A percentile compares a stretch with the other conserved stretches of the same genome.
Evolutionary conservation across 2,797 vertebrate genomes (phyloP).

Genomic region (Austrolebias charrua): DNA sequence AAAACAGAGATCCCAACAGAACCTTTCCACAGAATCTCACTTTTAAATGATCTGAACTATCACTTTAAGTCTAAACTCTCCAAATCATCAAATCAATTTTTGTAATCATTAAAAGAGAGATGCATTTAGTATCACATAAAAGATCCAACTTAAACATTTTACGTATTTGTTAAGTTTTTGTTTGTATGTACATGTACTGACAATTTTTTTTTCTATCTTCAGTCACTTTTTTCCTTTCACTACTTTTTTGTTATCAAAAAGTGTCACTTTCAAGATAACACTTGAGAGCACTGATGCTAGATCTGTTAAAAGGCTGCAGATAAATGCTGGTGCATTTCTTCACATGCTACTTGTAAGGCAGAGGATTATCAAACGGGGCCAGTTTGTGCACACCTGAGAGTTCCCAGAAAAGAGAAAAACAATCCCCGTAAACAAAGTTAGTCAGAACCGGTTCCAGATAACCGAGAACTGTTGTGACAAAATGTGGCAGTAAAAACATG

Average conservation of each 20-base stretch:
- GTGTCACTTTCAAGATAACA: background rate
- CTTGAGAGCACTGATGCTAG: background rate
- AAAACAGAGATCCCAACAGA: too few relatives aligned
- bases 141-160: too few relatives aligned
- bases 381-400: constrained; percentile 11
- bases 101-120: too few relatives aligned
- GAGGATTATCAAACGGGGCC: background rate
- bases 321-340: background rate
- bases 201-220: too few relatives aligned
- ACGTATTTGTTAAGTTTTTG: too few relatives aligned
- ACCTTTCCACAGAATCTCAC: too few relatives aligned
- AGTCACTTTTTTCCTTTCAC: too few relatives aligned
- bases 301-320: background rate
- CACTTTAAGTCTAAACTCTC: too few relatives aligned
- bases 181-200: too few relatives aligned
- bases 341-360: background rate
- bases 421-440: constrained; percentile 8
- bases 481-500: constrained; percentile 10
- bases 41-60: too few relatives aligned
- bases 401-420: constrained; percentile 9
- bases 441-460: constrained; percentile 12
- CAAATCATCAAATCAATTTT: too few relatives aligned
- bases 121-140: too few relatives aligned
- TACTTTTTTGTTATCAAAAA: background rate
- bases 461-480: constrained; percentile 3